phyloP scores from a whole-genome alignment of 1,140 invertebrate species.

The Hetaerina americana region DNA sequence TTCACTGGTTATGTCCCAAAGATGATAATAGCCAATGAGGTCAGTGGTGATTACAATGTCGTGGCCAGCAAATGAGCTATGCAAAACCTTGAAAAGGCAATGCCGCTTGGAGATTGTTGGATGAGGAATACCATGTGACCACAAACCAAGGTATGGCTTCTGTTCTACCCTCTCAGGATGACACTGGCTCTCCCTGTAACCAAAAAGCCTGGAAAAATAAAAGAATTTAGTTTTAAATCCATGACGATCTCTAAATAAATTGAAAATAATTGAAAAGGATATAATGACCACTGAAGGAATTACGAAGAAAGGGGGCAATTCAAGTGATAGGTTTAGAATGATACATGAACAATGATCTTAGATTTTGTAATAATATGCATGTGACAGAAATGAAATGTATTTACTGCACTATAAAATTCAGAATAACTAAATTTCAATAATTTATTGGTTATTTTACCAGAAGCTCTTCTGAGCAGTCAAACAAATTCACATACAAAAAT shows the following conservation, averaged over 20 bases:
- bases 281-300: too few species aligned
- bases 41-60: neutral
- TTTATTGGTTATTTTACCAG: too few species aligned
- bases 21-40: neutral
- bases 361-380: neutral
- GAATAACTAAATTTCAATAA: too few species aligned
- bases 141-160: neutral
- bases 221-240: neutral
- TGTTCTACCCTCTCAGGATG: neutral
- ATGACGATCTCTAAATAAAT: neutral
- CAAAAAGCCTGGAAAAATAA: neutral
- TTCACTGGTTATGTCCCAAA: neutral
- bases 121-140: neutral
- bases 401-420: too few species aligned
- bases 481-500: too few species aligned
- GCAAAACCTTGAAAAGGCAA: neutral
- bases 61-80: neutral
- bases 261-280: too few species aligned
- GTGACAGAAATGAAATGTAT: neutral
- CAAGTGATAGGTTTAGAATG: neutral
- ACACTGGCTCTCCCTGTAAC: neutral
- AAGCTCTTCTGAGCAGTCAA: too few species aligned
- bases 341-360: neutral
- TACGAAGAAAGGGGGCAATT: too few species aligned
- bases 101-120: neutral